These are phyloP conservation scores for Mythimna albipuncta DNA, from an alignment of 2,888 invertebrate genomes.

Conservation along the genomic window DNA sequence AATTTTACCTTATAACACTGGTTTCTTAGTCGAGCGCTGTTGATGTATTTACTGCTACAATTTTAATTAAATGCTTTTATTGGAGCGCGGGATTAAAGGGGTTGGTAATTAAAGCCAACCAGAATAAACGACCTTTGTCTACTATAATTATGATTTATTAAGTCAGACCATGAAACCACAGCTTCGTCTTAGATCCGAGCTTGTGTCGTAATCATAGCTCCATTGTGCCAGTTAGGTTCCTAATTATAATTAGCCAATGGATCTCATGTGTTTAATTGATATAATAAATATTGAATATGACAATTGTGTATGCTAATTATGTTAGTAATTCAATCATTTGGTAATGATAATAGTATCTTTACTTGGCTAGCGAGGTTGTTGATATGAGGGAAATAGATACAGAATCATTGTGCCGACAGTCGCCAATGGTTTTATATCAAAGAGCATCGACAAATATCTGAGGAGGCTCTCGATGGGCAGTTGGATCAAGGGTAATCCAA, in stretches of 20 bases:
- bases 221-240: slow-evolving; percentile 12
- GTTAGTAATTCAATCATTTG: slow-evolving; percentile 20
- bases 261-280: slow-evolving; percentile 34
- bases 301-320: slow-evolving; percentile 15
- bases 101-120: slow-evolving; percentile 83
- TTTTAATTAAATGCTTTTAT: slow-evolving; percentile 87
- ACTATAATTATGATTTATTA: slow-evolving; percentile 85
- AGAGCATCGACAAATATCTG: too few species aligned
- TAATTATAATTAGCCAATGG: slow-evolving; percentile 37
- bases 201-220: slow-evolving; percentile 25
- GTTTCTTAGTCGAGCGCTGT: slow-evolving; percentile 62
- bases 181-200: slow-evolving; percentile 38
- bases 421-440: too few species aligned
- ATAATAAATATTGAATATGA: slow-evolving; percentile 40
- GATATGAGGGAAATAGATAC: too few species aligned
- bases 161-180: slow-evolving; percentile 69
- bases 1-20: slow-evolving; percentile 62
- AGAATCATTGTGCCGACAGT: too few species aligned
- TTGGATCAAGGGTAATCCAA: too few species aligned
- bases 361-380: too few species aligned
- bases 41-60: slow-evolving; percentile 75
- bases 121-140: slow-evolving; percentile 86
- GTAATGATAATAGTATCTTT: too few species aligned
- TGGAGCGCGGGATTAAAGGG: slow-evolving; percentile 81
- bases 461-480: too few species aligned